Evolutionary conservation across 2,113 vertebrate species (phyloP).

Genomic region (Athene cunicularia): DNA sequence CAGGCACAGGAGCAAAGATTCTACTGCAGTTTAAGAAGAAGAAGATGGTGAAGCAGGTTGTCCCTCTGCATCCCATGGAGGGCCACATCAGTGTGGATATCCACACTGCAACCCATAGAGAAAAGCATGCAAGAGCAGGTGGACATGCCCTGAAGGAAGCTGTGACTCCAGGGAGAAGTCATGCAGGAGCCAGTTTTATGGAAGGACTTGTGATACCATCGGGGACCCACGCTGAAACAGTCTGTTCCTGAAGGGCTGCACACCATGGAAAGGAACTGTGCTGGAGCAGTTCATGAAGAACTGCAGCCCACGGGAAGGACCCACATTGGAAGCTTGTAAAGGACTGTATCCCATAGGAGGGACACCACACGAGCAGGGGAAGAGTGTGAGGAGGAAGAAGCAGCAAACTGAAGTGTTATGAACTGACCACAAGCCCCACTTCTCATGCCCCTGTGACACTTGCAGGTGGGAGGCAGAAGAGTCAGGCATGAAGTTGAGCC

Average conservation of each 20-base stretch:
- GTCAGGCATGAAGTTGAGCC: background rate
- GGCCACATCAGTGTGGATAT: background rate
- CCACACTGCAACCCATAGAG: background rate
- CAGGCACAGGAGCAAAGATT: background rate
- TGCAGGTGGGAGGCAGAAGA: background rate
- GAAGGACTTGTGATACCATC: background rate
- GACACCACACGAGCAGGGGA: background rate
- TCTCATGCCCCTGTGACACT: rapidly evolving
- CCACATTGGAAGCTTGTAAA: background rate
- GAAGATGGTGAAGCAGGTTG: background rate
- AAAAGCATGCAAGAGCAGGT: background rate
- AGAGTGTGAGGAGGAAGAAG: background rate
- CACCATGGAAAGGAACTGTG: background rate
- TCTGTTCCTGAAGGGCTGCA: background rate
- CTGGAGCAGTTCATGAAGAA: background rate
- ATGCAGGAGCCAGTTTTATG: background rate
- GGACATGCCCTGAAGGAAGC: background rate
- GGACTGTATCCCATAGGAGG: background rate
- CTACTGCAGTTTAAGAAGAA: background rate
- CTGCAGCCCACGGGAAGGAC: background rate
- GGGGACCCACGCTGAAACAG: rapidly evolving
- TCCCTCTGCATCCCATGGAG: background rate
- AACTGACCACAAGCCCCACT: background rate
- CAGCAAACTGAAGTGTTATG: background rate
- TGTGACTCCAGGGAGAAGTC: background rate